Percentiles rank a stretch among this genome's conserved stretches.
Conservation (phyloP, 2,888 invertebrate genomes). For the Drosophila demipolita region DNA sequence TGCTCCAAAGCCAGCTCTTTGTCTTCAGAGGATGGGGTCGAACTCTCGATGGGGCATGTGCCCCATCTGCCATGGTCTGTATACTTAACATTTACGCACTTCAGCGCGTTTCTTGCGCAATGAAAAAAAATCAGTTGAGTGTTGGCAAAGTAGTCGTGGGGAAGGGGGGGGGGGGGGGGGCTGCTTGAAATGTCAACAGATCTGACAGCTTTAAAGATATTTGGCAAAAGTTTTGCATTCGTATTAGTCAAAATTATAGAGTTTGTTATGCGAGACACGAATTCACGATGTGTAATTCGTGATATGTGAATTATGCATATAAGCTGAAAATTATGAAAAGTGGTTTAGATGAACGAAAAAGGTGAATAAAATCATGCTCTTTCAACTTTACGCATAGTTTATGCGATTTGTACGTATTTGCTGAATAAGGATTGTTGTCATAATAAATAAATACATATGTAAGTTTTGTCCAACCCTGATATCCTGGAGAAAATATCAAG, state of each 20-base stretch:
- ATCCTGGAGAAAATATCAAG: background rate
- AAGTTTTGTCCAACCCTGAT: background rate
- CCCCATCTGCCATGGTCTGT: slow-evolving; percentile 35
- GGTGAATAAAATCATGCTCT: no score
- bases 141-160: background rate
- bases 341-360: slow-evolving; percentile 29
- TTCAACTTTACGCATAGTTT: no score
- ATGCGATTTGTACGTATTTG: background rate
- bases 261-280: slow-evolving; percentile 53
- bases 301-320: slow-evolving; percentile 58
- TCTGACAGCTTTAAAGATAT: slow-evolving; percentile 50
- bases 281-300: slow-evolving; percentile 55
- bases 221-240: slow-evolving; percentile 17
- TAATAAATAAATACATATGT: background rate
- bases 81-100: slow-evolving; percentile 74
- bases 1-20: slow-evolving; percentile 28
- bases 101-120: slow-evolving; percentile 63
- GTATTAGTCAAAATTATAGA: slow-evolving; percentile 41
- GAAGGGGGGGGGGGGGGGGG: background rate
- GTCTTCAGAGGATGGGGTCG: slow-evolving; percentile 2
- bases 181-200: slow-evolving; percentile 57
- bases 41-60: slow-evolving; percentile 41
- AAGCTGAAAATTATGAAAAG: slow-evolving; percentile 46
- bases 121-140: slow-evolving; percentile 14
- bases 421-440: background rate